Evolutionary conservation across 2,113 vertebrate species (phyloP), one percentile per base, ranked within the genome.

Genomic region (Lepisosteus osseus): DNA sequence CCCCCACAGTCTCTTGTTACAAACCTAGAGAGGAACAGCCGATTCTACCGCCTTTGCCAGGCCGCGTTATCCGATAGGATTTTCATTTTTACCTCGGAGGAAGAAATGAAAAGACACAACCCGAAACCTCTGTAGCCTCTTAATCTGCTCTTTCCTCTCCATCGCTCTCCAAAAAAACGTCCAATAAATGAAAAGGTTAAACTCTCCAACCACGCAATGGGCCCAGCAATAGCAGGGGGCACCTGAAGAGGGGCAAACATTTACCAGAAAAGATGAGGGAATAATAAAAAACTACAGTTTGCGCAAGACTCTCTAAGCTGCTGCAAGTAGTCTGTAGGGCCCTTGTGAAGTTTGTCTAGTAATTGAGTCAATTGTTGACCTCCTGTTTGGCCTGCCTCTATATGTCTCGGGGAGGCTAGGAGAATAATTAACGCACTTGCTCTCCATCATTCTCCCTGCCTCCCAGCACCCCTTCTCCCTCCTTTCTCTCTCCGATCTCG

Each of bases 311-410:
- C 69, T 81, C 65, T 81, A 83, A 88, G 78, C 85, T 72, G 12
- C 77, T 69, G 78, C 84, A 86, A 92, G 89, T 83, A 86, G 43
- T 69, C 77, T 91, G 86, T 88, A 92, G 90, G 80, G 85, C 87
- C 84, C 92, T 93, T 87, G 80, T 88, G 79, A 85, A 88, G 92
- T 92, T 93, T 94, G 91, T 93, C 91, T 91, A 90, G 92, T 94
- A 94, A 94, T 93, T 92, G 92, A 94, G 89, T 93, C 89, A 90
- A 94, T 92, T 92, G 92, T 93, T 92, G 90, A 93, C 87, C 90
- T 90, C 78, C 83, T 84, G 89, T 91, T 91, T 84, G 85, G 83
- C 71, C 78, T 77, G 86, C 83, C 86, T 83, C 66, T 72, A 82
- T 77, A 77, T 79, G 87, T 81, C 82, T 77, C 54, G 8, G 65